Percentiles rank a stretch among this genome's conserved stretches.
Conservation (phyloP, 2,888 invertebrate species). For the Drosophila limbata region DNA sequence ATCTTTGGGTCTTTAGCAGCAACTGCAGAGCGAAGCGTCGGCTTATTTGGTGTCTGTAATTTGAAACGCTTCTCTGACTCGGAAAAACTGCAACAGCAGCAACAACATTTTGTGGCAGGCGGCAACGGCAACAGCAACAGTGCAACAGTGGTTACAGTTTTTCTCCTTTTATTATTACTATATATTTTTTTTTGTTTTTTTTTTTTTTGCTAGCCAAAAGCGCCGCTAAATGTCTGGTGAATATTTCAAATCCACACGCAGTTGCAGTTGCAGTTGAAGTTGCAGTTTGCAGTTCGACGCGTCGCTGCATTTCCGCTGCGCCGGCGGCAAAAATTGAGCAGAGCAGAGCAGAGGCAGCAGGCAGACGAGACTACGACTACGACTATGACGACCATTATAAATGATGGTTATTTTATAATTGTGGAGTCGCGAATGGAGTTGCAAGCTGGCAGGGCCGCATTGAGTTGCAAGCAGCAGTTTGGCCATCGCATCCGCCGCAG, state of each 20-base stretch:
- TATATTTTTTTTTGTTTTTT: slow-evolving; percentile 3
- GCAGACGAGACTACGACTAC: slow-evolving; percentile 24
- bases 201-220: slow-evolving; percentile 57
- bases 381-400: slow-evolving; percentile 66
- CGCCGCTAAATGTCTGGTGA: slow-evolving; percentile 74
- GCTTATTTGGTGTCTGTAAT: slow-evolving; percentile 83
- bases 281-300: slow-evolving; percentile 3
- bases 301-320: too few relatives aligned
- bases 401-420: slow-evolving; percentile 79
- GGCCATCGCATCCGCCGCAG: slow-evolving; percentile 62
- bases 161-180: slow-evolving; percentile 9
- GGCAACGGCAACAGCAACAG: not conserved
- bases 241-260: slow-evolving; percentile 73
- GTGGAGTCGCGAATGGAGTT: slow-evolving; percentile 52
- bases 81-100: slow-evolving; percentile 65
- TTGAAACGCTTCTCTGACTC: slow-evolving; percentile 83
- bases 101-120: not conserved
- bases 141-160: slow-evolving; percentile 26
- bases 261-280: slow-evolving; percentile 33
- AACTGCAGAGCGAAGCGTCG: slow-evolving; percentile 58
- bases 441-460: slow-evolving; percentile 4
- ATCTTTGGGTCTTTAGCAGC: slow-evolving; percentile 48
- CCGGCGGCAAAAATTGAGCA: too few relatives aligned
- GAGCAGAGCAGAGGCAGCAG: too few relatives aligned
- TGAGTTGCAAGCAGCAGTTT: slow-evolving; percentile 21